These are phyloP conservation scores for Halisarca cf. caerulea DNA, from an alignment of 37 sponge, comb jelly and placozoan genomes.

Conservation along the genomic window DNA sequence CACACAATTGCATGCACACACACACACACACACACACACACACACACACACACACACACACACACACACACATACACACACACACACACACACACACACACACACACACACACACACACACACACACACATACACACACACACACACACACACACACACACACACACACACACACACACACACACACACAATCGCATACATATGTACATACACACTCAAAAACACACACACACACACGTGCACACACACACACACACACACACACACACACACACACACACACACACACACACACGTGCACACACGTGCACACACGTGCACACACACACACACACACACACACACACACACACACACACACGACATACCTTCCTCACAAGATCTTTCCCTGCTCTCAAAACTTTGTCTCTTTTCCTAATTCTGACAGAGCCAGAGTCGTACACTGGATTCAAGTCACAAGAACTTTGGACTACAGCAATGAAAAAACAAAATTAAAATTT, in stretches of 20 bases:
- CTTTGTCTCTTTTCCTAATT: conserved; percentile 19
- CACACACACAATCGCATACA: not conserved
- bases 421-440: too few species aligned
- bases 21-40: conserved; percentile 36
- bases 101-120: conserved; percentile 27
- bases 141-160: conserved; percentile 30
- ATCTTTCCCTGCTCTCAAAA: not conserved
- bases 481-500: too few species aligned
- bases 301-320: conserved; percentile 18
- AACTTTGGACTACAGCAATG: too few species aligned
- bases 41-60: conserved; percentile 23
- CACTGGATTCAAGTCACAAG: too few species aligned
- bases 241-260: conserved; percentile 31
- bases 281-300: not conserved
- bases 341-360: not conserved
- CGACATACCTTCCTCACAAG: conserved; percentile 1
- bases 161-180: conserved; percentile 28
- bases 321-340: conserved; percentile 24
- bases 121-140: too few species aligned
- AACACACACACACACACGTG: conserved; percentile 27
- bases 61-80: not conserved
- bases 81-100: conserved; percentile 33
- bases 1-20: not conserved
- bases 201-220: not conserved
- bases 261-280: conserved; percentile 3